Percentiles rank a stretch among this genome's conserved stretches.
phyloP scores from a whole-genome alignment of 2,113 vertebrate genomes.

The Ursus arctos region DNA sequence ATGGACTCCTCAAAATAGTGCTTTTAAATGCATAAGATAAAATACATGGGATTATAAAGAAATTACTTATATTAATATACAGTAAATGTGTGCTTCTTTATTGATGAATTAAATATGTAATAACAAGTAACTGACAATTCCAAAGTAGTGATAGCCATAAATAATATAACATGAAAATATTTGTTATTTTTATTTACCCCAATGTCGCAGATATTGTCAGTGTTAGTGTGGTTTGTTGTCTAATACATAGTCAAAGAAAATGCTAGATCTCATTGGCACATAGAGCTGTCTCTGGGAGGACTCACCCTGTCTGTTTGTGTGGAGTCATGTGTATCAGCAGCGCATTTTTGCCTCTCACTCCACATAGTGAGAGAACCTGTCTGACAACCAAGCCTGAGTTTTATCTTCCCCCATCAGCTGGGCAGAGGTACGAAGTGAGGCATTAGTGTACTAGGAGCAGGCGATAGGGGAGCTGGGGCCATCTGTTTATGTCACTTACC shows the following conservation, averaged over 20 bases:
- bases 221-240: neutral
- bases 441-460: neutral
- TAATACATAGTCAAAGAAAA: neutral
- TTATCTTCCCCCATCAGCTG: neutral
- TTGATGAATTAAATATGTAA: neutral
- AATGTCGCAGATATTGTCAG: neutral
- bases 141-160: neutral
- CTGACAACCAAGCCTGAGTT: neutral
- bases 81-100: neutral
- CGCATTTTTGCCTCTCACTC: neutral
- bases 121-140: neutral
- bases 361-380: neutral
- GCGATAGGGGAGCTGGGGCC: neutral
- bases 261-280: neutral
- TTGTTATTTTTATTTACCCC: neutral
- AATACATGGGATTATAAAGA: neutral
- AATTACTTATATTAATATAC: neutral
- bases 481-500: neutral
- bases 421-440: neutral
- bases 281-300: neutral
- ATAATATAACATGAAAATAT: neutral
- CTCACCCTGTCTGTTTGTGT: neutral
- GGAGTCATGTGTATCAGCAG: neutral
- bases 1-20: neutral
- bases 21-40: neutral